These are phyloP conservation scores for Nebria brevicollis DNA, from an alignment of 2,888 invertebrate genomes.

Conservation along the genomic window DNA sequence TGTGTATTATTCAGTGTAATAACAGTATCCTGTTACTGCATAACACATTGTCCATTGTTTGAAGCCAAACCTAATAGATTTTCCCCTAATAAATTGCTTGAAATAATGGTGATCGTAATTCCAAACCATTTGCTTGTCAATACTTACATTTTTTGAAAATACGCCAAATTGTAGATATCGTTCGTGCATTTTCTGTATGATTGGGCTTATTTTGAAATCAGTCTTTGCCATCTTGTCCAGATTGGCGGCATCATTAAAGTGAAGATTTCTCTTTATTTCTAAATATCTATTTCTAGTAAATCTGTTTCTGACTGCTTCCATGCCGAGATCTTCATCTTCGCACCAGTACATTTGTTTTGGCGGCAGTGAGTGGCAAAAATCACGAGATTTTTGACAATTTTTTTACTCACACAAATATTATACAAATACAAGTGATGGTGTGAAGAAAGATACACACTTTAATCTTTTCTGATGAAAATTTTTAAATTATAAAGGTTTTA, in stretches of 20 bases:
- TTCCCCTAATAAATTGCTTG: slow-evolving; percentile 26
- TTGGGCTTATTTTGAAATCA: slow-evolving; percentile 33
- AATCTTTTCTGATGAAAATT: too few relatives aligned
- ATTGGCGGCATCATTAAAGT: slow-evolving; percentile 33
- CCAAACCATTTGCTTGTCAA: slow-evolving; percentile 38
- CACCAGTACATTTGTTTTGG: slow-evolving; percentile 37
- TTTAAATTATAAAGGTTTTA: too few relatives aligned
- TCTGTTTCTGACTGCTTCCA: slow-evolving; percentile 21
- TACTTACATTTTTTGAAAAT: slow-evolving; percentile 19
- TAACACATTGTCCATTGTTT: slow-evolving; percentile 39
- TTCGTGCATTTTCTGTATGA: slow-evolving; percentile 24
- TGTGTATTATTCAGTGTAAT: slow-evolving; percentile 42
- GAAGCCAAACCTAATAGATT: slow-evolving; percentile 26
- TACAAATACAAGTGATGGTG: too few relatives aligned
- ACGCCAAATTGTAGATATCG: slow-evolving; percentile 31
- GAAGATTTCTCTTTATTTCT: slow-evolving; percentile 33
- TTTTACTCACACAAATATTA: too few relatives aligned
- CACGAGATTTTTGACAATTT: too few relatives aligned
- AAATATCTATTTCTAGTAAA: slow-evolving; percentile 33
- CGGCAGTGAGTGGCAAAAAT: slow-evolving; percentile 29
- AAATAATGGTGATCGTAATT: slow-evolving; percentile 32
- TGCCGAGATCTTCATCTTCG: slow-evolving; percentile 39
- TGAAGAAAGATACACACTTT: too few relatives aligned
- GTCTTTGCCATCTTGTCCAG: slow-evolving; percentile 25
- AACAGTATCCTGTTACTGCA: slow-evolving; percentile 39